A percentile compares a stretch with the other conserved stretches of the same genome.
Conservation (phyloP, 1,140 invertebrate species). For the Penaeus chinensis region DNA sequence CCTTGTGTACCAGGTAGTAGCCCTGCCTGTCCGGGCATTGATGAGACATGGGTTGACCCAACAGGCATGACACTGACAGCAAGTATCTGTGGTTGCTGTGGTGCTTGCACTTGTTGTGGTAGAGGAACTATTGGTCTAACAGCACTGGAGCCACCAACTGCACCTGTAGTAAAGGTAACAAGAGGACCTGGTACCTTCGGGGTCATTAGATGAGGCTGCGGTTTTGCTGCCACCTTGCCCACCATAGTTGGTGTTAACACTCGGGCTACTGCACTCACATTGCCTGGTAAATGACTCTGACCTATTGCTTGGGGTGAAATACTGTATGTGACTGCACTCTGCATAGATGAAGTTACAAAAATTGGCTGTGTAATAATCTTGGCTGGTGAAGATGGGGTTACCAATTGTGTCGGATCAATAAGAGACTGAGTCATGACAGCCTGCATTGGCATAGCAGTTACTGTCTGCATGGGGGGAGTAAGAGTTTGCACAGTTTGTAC, state of each 20-base stretch:
- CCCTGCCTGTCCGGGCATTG: conserved; percentile 29
- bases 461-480: conserved; percentile 41
- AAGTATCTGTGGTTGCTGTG: conserved; percentile 51
- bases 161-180: conserved; percentile 63
- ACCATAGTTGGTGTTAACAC: conserved; percentile 45
- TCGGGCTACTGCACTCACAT: conserved; percentile 41
- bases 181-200: conserved; percentile 63
- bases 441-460: conserved; percentile 45
- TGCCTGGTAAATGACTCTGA: conserved; percentile 38
- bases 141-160: conserved; percentile 57
- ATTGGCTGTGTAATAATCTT: conserved; percentile 56
- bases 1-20: conserved; percentile 31
- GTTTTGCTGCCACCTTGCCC: conserved; percentile 54
- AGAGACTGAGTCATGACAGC: conserved; percentile 55
- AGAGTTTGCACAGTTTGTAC: conserved; percentile 56
- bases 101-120: conserved; percentile 30
- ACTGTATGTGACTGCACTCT: conserved; percentile 36
- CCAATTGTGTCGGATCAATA: conserved; percentile 39
- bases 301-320: conserved; percentile 33
- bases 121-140: conserved; percentile 52
- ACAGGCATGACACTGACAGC: conserved; percentile 55
- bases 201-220: conserved; percentile 47
- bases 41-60: conserved; percentile 31
- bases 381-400: conserved; percentile 51
- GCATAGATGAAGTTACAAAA: conserved; percentile 59